Percentiles rank a stretch among this genome's conserved stretches.
phyloP scores from a whole-genome alignment of 1,140 invertebrate genomes.

The Pantala flavescens region DNA sequence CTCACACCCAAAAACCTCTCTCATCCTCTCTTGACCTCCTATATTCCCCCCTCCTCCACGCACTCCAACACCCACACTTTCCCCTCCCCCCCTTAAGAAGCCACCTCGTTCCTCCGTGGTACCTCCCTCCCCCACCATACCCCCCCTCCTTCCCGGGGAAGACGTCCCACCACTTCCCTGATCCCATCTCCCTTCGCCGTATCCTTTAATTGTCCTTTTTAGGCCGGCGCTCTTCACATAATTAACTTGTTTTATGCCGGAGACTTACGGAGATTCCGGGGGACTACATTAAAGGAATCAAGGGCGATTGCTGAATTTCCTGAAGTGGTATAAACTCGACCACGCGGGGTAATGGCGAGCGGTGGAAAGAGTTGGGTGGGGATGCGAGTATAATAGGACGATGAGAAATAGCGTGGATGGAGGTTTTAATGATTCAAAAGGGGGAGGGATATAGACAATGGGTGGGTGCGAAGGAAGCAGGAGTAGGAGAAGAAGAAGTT shows the following conservation, averaged over 20 bases:
- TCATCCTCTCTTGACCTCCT: too few relatives aligned
- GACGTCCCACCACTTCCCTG: neutral
- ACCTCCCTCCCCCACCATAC: neutral
- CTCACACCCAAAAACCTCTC: too few relatives aligned
- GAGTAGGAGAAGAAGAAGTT: too few relatives aligned
- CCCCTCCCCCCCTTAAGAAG: neutral
- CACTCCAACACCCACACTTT: neutral
- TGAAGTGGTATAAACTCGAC: slow-evolving; percentile 18
- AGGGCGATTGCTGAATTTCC: slow-evolving; percentile 18
- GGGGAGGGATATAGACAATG: too few relatives aligned
- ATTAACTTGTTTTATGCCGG: slow-evolving; percentile 19
- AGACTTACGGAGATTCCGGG: slow-evolving; percentile 18
- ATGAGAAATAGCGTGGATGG: too few relatives aligned
- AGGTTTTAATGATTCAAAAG: too few relatives aligned
- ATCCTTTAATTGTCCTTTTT: slow-evolving; percentile 20
- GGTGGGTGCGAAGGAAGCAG: too few relatives aligned
- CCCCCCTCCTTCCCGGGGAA: neutral
- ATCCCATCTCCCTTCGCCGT: slow-evolving; percentile 15
- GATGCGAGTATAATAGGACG: neutral
- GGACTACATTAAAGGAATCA: slow-evolving; percentile 20
- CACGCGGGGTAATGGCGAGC: slow-evolving; percentile 2
- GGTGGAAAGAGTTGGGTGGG: neutral
- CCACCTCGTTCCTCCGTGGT: neutral
- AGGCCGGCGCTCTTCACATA: slow-evolving; percentile 19
- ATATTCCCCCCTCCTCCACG: too few relatives aligned